Evolutionary conservation across 2,888 invertebrate species (phyloP), one percentile per base, ranked within the genome.

Genomic region (Amblyjoppa proteus): DNA sequence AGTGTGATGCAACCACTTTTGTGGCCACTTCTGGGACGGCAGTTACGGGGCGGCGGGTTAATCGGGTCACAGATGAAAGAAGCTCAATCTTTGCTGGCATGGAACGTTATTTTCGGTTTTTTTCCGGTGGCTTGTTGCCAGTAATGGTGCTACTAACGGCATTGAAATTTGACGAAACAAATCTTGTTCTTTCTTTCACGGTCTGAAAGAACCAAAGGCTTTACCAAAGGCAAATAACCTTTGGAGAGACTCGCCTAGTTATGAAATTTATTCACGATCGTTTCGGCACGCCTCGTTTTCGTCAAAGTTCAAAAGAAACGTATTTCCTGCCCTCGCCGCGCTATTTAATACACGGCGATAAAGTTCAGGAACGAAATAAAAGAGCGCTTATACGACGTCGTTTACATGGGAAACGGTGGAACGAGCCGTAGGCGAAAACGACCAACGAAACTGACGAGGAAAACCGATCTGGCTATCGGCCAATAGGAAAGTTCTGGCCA

Each of bases 301-400:
- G 73, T 73, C 38, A 80, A 45, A 73, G 73, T 73, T 80, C 73
- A 56, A 80, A 66, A 73, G 61, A 41, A 80, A 31, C 80, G 41
- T 51, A 49, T 80, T 80, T 31, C 58, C 56, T 53, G 49, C 79
- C 31, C 31, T 11, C 11, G n/a, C 11, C 16, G 49, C 28, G 45
- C 53, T 49, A 31, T 80, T 74, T 73, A 56, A 73, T 78, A 73
- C 31, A 45, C 45, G 20, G 28, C 80, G 66, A 68, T 80, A 73
- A 73, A 80, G 73, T 80, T 80, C 56, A 66, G 68, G 28, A 81
- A 68, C 45, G 68, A 81, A 81, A 81, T 74, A 74, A 81, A 74
- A 81, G 41, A 38, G 66, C 68, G 56, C 68, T 68, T 81, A 81
- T 80, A 80, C 66, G 73, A 73, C 80, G 66, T 74, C 80, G 80